Percentiles rank a stretch among this genome's conserved stretches.
Evolutionary conservation across 2,888 invertebrate genomes (phyloP).

Genomic region (Pheosia gnoma): DNA sequence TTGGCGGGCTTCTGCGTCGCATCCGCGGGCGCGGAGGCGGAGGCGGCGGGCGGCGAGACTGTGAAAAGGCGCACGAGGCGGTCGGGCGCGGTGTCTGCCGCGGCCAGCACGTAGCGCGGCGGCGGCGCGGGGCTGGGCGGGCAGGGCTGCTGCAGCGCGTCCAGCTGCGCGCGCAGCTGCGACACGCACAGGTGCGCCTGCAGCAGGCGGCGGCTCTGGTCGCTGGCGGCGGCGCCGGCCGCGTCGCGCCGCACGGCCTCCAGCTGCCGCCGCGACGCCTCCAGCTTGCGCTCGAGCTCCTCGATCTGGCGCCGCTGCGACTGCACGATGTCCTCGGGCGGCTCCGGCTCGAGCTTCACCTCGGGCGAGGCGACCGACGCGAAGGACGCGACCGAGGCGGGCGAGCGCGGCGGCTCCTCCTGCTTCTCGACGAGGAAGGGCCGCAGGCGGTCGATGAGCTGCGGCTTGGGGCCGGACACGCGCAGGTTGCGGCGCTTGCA

Average conservation of each 20-base stretch:
- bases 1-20: conserved; percentile 58
- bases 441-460: conserved; percentile 95
- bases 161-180: conserved; percentile 85
- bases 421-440: conserved; percentile 85
- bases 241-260: conserved; percentile 87
- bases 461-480: conserved; percentile 98
- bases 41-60: conserved; percentile 74
- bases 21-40: conserved; percentile 55
- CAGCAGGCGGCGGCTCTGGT: conserved; percentile 78
- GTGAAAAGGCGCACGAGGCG: conserved; percentile 66
- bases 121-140: conserved; percentile 55
- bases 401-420: conserved; percentile 76
- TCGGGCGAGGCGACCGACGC: conserved; percentile 66
- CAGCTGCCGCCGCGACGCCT: conserved; percentile 90
- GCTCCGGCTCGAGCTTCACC: conserved; percentile 65
- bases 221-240: conserved; percentile 77
- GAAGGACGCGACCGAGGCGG: conserved; percentile 63
- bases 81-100: conserved; percentile 70
- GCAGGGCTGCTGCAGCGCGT: conserved; percentile 82
- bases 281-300: conserved; percentile 92
- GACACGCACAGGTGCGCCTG: conserved; percentile 85
- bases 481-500: conserved; percentile 96
- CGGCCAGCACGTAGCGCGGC: conserved; percentile 69
- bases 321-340: conserved; percentile 88
- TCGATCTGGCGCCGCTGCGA: conserved; percentile 94